These are phyloP conservation scores for Callitettix versicolor DNA, from an alignment of 1,140 invertebrate genomes.

Conservation along the genomic window DNA sequence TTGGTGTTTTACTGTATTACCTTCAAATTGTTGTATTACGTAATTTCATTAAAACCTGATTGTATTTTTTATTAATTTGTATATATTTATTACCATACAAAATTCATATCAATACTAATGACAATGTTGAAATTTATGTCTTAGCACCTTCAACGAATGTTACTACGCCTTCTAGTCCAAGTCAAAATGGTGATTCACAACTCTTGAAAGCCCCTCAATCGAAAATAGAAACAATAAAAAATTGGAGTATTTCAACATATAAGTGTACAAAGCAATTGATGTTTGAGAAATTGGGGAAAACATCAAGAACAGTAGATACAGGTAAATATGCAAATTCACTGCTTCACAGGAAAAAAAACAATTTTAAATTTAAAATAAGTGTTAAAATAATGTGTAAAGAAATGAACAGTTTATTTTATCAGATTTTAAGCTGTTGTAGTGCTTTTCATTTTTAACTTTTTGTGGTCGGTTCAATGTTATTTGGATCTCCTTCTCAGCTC, in stretches of 20 bases:
- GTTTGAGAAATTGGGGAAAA: conserved; percentile 89
- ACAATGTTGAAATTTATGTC: conserved; percentile 8
- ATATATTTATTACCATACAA: too few species aligned
- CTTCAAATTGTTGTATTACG: too few species aligned
- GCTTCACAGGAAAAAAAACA: conserved; percentile 3
- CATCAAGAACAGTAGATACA: conserved; percentile 79
- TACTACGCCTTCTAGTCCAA: conserved; percentile 35
- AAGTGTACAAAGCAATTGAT: conserved; percentile 93
- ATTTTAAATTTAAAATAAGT: not conserved
- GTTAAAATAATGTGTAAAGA: too few species aligned
- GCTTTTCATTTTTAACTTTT: too few species aligned
- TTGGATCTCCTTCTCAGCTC: too few species aligned
- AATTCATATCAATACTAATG: too few species aligned
- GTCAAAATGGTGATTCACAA: conserved; percentile 48
- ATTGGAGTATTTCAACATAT: conserved; percentile 94
- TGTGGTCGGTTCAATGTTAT: too few species aligned
- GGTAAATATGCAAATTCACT: conserved; percentile 37
- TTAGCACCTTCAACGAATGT: conserved; percentile 34
- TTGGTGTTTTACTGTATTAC: too few species aligned
- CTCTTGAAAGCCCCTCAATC: conserved; percentile 50
- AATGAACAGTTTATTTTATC: too few species aligned
- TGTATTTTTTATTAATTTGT: conserved; percentile 1
- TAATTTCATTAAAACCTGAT: too few species aligned
- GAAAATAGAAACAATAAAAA: conserved; percentile 81
- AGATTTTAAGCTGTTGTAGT: too few species aligned